A percentile compares a stretch with the other conserved stretches of the same genome.
phyloP scores from a whole-genome alignment of 92 coral and sea anemone species.

The Palythoa grandiflora region DNA sequence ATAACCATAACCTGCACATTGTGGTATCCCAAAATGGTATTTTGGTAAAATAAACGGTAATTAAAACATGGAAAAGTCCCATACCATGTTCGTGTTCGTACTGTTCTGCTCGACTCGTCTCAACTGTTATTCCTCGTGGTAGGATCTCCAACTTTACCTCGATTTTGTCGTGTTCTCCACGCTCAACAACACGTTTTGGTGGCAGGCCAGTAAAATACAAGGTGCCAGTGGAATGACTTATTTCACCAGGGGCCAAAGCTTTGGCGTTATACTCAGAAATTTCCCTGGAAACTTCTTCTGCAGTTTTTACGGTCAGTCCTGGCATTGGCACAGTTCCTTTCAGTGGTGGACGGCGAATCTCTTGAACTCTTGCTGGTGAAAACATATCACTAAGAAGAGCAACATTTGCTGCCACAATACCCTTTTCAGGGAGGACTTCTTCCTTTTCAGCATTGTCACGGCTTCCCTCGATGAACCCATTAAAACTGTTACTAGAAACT shows the following conservation, averaged over 20 bases:
- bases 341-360: conserved; percentile 65
- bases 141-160: conserved; percentile 38
- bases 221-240: conserved; percentile 82
- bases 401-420: conserved; percentile 90
- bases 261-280: conserved; percentile 93
- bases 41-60: not conserved
- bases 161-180: conserved; percentile 25
- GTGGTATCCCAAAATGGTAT: not conserved
- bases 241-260: conserved; percentile 93
- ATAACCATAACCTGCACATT: not conserved
- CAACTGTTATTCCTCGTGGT: conserved; percentile 45
- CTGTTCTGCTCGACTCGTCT: conserved; percentile 33
- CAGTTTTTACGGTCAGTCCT: conserved; percentile 82
- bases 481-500: conserved; percentile 12
- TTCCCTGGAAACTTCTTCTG: conserved; percentile 85
- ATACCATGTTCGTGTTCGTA: conserved; percentile 41
- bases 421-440: conserved; percentile 76
- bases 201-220: conserved; percentile 87
- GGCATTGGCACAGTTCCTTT: conserved; percentile 93
- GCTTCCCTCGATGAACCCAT: conserved; percentile 49
- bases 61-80: not conserved
- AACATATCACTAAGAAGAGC: conserved; percentile 87
- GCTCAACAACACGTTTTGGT: conserved; percentile 81
- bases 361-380: conserved; percentile 65
- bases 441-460: conserved; percentile 47